Evolutionary conservation across 2,888 invertebrate genomes (phyloP).

Genomic region (Hecatera dysodea): DNA sequence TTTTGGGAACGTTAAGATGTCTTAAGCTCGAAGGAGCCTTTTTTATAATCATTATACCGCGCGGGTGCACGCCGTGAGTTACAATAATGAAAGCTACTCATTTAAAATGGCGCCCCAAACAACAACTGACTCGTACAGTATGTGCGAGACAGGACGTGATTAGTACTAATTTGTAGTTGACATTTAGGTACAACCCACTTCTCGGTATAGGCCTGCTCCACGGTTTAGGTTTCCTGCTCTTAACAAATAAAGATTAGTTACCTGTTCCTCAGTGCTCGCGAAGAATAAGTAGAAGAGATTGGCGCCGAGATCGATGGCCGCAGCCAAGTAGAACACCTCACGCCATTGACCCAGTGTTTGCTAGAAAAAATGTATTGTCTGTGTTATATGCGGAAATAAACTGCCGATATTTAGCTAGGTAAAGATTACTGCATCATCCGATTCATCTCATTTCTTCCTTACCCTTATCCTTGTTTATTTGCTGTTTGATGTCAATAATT

Average conservation of each 20-base stretch:
- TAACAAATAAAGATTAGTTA: slow-evolving; percentile 49
- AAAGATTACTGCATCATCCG: no score
- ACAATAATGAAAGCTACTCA: no score
- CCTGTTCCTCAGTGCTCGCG: slow-evolving; percentile 95
- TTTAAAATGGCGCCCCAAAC: neutral
- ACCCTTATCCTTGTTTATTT: no score
- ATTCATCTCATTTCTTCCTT: no score
- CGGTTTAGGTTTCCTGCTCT: neutral
- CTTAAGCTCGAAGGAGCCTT: no score
- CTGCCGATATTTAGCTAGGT: no score
- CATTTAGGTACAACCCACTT: neutral
- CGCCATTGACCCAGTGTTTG: slow-evolving; percentile 94
- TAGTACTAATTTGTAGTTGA: no score
- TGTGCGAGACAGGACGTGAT: neutral
- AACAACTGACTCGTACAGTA: neutral
- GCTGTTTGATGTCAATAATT: no score
- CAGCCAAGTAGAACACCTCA: slow-evolving; percentile 95
- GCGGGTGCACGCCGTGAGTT: no score
- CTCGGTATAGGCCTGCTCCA: neutral
- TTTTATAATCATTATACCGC: neutral
- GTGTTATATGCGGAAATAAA: no score
- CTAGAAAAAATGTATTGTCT: slow-evolving; percentile 84
- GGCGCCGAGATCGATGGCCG: slow-evolving; percentile 93
- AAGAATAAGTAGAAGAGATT: slow-evolving; percentile 95
- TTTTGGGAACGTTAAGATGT: no score